Conservation (phyloP, 2,888 invertebrate species). For the Apoderus coryli region DNA sequence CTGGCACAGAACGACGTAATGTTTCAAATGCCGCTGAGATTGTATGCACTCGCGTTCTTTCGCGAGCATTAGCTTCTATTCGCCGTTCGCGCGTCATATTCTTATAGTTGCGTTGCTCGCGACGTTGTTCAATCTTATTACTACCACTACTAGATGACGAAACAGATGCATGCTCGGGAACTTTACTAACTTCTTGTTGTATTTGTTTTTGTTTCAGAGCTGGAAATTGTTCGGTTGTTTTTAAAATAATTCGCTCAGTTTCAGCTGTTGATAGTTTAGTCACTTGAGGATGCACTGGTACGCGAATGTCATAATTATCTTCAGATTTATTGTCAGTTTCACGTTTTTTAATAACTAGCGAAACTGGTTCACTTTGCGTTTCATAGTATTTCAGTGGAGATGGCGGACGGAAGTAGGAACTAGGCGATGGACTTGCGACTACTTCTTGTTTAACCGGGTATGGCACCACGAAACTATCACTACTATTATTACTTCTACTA, state of each 20-base stretch:
- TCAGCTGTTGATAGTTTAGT: slow-evolving; percentile 21
- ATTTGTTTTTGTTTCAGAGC: slow-evolving; percentile 16
- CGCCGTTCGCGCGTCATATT: slow-evolving; percentile 88
- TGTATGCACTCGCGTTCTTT: slow-evolving; percentile 85
- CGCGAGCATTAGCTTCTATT: slow-evolving; percentile 88
- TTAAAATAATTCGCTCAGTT: slow-evolving; percentile 25
- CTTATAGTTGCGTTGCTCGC: slow-evolving; percentile 77
- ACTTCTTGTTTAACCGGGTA: slow-evolving; percentile 15
- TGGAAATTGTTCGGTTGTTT: slow-evolving; percentile 27
- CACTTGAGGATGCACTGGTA: slow-evolving; percentile 26
- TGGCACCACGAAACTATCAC: slow-evolving; percentile 14
- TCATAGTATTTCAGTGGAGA: slow-evolving; percentile 19
- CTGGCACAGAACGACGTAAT: slow-evolving; percentile 67
- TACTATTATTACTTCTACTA: too few species aligned
- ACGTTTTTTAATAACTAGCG: slow-evolving; percentile 22
- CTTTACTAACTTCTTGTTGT: slow-evolving; percentile 4
- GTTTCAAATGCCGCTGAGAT: slow-evolving; percentile 93
- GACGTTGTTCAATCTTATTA: slow-evolving; percentile 14
- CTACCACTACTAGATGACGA: too few species aligned
- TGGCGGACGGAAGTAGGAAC: slow-evolving; percentile 28
- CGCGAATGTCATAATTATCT: slow-evolving; percentile 18
- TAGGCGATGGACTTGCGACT: slow-evolving; percentile 12
- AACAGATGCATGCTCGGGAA: not conserved
- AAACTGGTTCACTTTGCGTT: slow-evolving; percentile 22
- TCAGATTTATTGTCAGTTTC: slow-evolving; percentile 13